Percentiles rank a stretch among this genome's conserved stretches.
These are phyloP conservation scores for Melanotaenia duboulayi DNA, from an alignment of 2,113 vertebrate species.

Conservation along the genomic window DNA sequence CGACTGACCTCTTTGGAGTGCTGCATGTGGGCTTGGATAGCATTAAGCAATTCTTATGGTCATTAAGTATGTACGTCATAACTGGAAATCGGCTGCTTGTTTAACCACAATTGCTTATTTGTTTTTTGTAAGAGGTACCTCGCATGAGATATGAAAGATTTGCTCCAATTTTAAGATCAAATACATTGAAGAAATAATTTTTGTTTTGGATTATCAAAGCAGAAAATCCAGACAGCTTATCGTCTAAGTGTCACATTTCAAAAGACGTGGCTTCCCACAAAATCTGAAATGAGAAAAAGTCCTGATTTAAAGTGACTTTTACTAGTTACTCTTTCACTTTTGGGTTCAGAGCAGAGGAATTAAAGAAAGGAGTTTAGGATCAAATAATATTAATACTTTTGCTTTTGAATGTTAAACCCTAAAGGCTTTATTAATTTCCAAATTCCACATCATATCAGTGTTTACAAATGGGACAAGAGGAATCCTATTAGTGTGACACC, in stretches of 20 bases:
- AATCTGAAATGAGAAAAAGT: too few relatives aligned
- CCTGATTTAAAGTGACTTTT: too few relatives aligned
- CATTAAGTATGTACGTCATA: background rate
- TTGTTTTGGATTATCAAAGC: background rate
- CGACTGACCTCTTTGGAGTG: background rate
- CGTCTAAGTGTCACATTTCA: background rate
- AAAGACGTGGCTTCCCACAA: too few relatives aligned
- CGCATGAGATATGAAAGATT: background rate
- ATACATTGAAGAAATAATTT: background rate
- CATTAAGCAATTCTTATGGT: background rate
- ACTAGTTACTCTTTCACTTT: too few relatives aligned
- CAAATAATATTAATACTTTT: too few relatives aligned
- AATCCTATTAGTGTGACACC: conserved; percentile 7
- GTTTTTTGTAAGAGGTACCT: background rate
- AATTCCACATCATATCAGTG: background rate
- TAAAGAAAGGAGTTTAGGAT: too few relatives aligned
- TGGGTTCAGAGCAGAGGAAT: too few relatives aligned
- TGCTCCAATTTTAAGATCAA: background rate
- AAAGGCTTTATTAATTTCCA: background rate
- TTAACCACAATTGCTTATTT: background rate
- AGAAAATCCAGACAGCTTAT: background rate
- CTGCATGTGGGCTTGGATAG: background rate
- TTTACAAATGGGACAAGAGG: background rate
- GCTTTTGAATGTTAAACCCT: too few relatives aligned
- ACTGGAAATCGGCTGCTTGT: background rate